Percentiles rank a stretch among this genome's conserved stretches.
Conservation (phyloP, 2,797 vertebrate species). For the Chaetophractus vellerosus region DNA sequence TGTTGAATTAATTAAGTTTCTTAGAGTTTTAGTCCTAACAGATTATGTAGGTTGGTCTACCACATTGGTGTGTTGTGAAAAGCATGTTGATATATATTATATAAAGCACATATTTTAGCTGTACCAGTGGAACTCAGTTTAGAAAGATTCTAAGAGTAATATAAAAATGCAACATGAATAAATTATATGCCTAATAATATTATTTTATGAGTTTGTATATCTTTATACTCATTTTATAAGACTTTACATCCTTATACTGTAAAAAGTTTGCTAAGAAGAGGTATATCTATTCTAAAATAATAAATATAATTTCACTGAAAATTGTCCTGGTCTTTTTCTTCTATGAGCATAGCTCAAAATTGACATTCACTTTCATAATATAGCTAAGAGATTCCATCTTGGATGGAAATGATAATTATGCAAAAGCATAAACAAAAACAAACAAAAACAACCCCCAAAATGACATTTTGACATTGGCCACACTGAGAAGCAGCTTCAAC, state of each 20-base stretch:
- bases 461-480: neutral
- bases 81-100: neutral
- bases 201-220: neutral
- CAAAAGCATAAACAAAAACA: neutral
- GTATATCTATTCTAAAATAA: neutral
- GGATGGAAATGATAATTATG: neutral
- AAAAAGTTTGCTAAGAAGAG: neutral
- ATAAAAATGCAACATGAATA: conserved; percentile 30
- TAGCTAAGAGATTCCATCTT: neutral
- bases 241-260: neutral
- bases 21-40: neutral
- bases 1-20: conserved; percentile 7
- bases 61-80: conserved; percentile 10
- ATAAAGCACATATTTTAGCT: neutral
- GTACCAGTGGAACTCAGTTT: neutral
- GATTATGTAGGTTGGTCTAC: neutral
- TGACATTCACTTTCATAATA: neutral
- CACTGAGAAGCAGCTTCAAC: neutral
- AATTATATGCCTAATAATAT: neutral
- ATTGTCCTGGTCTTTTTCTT: neutral
- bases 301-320: neutral
- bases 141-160: conserved; percentile 25
- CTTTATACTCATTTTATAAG: neutral
- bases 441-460: neutral
- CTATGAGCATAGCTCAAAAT: neutral